Base-by-base conservation (phyloP, 2,888 invertebrate genomes). In the Rugalucina vietnamica region DNA sequence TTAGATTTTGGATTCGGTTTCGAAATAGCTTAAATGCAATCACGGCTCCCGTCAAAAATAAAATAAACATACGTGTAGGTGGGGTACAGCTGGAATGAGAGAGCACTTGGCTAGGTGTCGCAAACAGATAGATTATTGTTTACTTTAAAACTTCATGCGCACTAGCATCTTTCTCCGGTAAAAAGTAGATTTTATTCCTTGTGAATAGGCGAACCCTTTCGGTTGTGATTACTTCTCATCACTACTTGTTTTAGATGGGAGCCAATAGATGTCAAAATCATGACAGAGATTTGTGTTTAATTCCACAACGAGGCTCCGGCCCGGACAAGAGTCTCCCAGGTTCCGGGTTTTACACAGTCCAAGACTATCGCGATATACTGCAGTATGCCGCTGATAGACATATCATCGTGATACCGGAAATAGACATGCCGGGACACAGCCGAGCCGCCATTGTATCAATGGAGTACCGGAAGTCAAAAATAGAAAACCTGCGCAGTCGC, bases 371-470 rank as follows among this genome's bases (percentile, higher is more conserved):
- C 32, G 91, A 91, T 0, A 92, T 93, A 49, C 82, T 93, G 3
- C 65, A 69, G 18, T 89, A 87, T 70, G 92, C 93, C 18, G 71
- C 76, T 10, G 78, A 82, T 0, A 88, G 90, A 18, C 90, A 92
- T 80, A 91, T 93, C 50, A 87, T 89, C 78, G 90, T 94, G 27
- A 92, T 94, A 78, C 93, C 93, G 10, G 93, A 94, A 88, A 88
- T 94, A 54, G 93, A 93, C 82, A 89, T 90, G 85, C 93, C 93
- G 0, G 92, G 93, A 27, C 93, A 93, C 79, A 75, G 81, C 14
- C 29, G 87, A 12, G 91, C 93, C 5, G 91, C 93, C 24, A 91
- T 94, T 74, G 88, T 86, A n/a, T 83, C 91, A 14, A 91, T 92
- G 91, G 82, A 79, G 14, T 76, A 81, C 10, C 76, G 90, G 5